phyloP scores from a whole-genome alignment of 2,797 vertebrate genomes.

The Amblyraja radiata region DNA sequence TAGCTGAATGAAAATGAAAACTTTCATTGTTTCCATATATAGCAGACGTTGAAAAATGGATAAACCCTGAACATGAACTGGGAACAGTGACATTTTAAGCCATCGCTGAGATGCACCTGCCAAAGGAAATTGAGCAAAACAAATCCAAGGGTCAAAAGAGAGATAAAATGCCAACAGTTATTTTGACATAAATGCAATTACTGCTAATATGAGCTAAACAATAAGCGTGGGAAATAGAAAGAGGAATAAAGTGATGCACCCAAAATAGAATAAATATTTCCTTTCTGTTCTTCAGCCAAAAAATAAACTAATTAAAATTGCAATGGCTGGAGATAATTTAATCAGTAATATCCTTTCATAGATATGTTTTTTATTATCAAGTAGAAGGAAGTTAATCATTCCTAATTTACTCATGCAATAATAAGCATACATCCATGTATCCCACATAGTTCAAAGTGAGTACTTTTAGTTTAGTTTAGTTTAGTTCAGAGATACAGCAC shows the following conservation, averaged over 20 bases:
- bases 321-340: constrained; percentile 8
- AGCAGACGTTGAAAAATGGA: background rate
- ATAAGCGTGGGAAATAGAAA: background rate
- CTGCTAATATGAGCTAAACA: background rate
- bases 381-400: background rate
- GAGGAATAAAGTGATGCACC: background rate
- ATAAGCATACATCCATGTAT: background rate
- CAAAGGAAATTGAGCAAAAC: background rate
- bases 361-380: background rate
- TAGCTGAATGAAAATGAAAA: background rate
- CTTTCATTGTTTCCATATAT: background rate
- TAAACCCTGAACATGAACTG: background rate
- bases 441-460: background rate
- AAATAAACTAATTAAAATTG: background rate
- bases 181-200: background rate
- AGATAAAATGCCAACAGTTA: background rate
- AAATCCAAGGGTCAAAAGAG: background rate
- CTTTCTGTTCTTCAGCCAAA: background rate
- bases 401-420: background rate
- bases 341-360: background rate
- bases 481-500: no score
- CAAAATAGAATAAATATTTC: background rate
- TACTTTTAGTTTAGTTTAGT: no score
- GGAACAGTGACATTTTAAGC: background rate
- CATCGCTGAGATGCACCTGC: background rate